Evolutionary conservation across 2,888 invertebrate species (phyloP), one percentile per base, ranked within the genome.

Genomic region (Cryptus armator): DNA sequence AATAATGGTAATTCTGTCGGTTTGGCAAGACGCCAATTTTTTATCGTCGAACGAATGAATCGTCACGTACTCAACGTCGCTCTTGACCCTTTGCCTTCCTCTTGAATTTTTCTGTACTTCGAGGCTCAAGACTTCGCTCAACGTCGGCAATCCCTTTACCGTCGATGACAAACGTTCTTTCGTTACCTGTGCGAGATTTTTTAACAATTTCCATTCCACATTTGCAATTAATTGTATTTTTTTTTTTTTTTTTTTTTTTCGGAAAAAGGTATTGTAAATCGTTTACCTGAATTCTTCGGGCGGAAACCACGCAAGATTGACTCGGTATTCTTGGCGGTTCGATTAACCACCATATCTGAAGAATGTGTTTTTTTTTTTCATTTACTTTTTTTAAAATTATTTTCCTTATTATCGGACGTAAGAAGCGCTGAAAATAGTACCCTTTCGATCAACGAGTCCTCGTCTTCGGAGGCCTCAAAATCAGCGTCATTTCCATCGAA

Each of bases 401-500:
- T 12, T 12, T 19, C 48, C 37, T 59, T 12, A 66, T 51, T 14
- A 37, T 3, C 24, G 29, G 32, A 1, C 32, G 37, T 16, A 6
- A 14, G 0, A 3, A 12, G 2, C 37, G 9, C 37, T 24, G 24
- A 29, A 48, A 64, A 7, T 24, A 75, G 68, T 62, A 89, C 89
- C 43, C 88, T 83, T 79, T 88, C 86, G 70, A 89, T 74, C 19
- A 88, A 71, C 14, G 74, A 68, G 19, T 87, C 86, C 74, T 88
- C 87, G 77, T 88, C 83, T 29, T 87, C 85, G 81, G 87, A 87
- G 64, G 19, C 43, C 3, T 81, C 75, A 16, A 85, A 79, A 86
- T 88, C 88, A 9, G 53, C 74, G 24, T 88, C 86, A 59, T 86
- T 88, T 14, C 89, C 88, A 37, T 88, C 88, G 3, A 87, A 87